A percentile compares a stretch with the other conserved stretches of the same genome.
Conservation (phyloP, 2,797 vertebrate species). For the Selene dorsalis region DNA sequence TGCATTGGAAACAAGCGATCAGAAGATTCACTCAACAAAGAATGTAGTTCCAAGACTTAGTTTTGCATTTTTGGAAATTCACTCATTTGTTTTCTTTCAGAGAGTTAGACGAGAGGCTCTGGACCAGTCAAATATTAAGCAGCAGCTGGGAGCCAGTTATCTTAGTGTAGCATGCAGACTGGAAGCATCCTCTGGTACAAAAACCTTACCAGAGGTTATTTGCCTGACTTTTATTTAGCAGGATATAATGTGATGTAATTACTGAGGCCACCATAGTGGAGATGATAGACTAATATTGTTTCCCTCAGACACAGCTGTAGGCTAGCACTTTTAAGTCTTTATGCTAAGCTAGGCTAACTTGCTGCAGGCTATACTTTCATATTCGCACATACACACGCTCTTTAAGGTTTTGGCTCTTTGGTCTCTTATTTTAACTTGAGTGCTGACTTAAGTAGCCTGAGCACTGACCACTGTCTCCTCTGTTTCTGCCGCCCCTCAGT, state of each 20-base stretch:
- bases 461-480: slow-evolving; percentile 22
- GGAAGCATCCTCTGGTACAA: not conserved
- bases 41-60: not conserved
- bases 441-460: slow-evolving; percentile 27
- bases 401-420: not conserved
- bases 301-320: not conserved
- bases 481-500: slow-evolving; percentile 40
- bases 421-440: not conserved
- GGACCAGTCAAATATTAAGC: not conserved
- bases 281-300: not conserved
- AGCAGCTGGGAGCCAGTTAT: not conserved
- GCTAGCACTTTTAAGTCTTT: too few relatives aligned
- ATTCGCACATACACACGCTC: not conserved
- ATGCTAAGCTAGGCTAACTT: not conserved
- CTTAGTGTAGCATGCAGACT: not conserved
- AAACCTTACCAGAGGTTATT: not conserved
- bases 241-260: not conserved
- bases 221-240: not conserved
- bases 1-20: not conserved
- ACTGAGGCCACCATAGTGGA: not conserved
- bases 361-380: not conserved
- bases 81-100: not conserved
- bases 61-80: not conserved
- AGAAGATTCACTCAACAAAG: not conserved
- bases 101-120: not conserved